phyloP scores from a whole-genome alignment of 2,113 vertebrate genomes.

The Chaetodon trifascialis region DNA sequence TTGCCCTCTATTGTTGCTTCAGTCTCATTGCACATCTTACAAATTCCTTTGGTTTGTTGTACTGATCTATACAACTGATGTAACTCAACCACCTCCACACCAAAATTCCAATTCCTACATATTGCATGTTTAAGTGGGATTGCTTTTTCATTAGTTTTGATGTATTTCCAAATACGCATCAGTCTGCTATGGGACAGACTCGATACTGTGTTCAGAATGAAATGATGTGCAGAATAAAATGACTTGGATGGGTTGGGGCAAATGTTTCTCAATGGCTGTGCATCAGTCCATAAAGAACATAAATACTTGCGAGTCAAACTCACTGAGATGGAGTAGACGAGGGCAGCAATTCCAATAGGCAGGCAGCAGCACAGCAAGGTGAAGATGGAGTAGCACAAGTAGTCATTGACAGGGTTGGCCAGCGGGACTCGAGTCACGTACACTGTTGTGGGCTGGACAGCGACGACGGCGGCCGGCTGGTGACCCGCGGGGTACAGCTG shows the following conservation, averaged over 20 bases:
- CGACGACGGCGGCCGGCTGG: constrained; percentile 19
- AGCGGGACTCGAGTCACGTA: constrained; percentile 62
- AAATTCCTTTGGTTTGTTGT: no score
- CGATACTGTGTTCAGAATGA: neutral
- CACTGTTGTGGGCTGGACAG: constrained; percentile 67
- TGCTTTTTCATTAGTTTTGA: neutral
- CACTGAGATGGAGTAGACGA: constrained; percentile 81
- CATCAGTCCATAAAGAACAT: neutral
- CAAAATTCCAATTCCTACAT: no score
- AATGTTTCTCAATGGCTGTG: neutral
- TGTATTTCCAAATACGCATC: neutral
- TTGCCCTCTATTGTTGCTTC: no score
- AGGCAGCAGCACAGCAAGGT: constrained; percentile 86
- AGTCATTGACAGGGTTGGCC: constrained; percentile 70
- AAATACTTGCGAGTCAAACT: constrained; percentile 60
- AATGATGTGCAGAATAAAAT: neutral
- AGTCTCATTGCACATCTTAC: no score
- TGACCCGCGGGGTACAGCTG: neutral
- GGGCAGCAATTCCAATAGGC: constrained; percentile 83
- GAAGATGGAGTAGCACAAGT: constrained; percentile 86
- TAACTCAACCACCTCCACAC: no score
- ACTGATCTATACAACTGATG: no score
- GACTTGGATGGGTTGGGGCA: neutral
- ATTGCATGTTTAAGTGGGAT: no score
- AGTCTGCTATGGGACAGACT: neutral